These are phyloP conservation scores for Strix uralensis DNA, from an alignment of 2,113 vertebrate genomes.

Conservation along the genomic window DNA sequence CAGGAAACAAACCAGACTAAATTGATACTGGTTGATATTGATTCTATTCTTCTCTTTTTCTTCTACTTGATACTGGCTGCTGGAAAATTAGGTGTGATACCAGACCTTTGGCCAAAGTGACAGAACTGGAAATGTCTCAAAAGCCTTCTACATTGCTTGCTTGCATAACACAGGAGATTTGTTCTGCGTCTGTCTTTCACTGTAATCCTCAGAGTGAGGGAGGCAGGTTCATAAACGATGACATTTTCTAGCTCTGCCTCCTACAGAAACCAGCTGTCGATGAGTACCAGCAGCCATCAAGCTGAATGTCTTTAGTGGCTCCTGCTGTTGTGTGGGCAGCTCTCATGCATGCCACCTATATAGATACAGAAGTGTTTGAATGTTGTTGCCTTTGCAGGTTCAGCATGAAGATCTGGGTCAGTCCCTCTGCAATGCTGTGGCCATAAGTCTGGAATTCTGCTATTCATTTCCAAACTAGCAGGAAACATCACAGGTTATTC, in stretches of 20 bases:
- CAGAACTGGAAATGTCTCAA: background rate
- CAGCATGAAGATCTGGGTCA: background rate
- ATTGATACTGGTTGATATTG: background rate
- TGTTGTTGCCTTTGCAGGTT: background rate
- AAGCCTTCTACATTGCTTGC: background rate
- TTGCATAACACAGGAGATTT: accelerated
- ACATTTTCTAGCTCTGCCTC: background rate
- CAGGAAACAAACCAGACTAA: background rate
- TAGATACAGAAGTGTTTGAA: background rate
- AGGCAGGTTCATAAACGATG: background rate
- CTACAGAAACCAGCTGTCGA: background rate
- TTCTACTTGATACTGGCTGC: background rate
- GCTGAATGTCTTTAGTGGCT: background rate
- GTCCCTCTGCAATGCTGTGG: background rate
- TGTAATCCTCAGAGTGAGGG: background rate
- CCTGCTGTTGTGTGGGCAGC: background rate
- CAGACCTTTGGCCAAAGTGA: background rate
- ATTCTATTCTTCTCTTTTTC: background rate
- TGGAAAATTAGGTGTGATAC: background rate
- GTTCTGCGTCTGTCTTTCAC: background rate
- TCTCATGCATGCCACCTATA: background rate
- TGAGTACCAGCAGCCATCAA: background rate
- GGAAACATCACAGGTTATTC: background rate
- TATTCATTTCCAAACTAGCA: background rate
- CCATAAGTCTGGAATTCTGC: accelerated